These are phyloP conservation scores for Macrostomum lignano DNA, from an alignment of 1,140 invertebrate genomes.

Conservation along the genomic window DNA sequence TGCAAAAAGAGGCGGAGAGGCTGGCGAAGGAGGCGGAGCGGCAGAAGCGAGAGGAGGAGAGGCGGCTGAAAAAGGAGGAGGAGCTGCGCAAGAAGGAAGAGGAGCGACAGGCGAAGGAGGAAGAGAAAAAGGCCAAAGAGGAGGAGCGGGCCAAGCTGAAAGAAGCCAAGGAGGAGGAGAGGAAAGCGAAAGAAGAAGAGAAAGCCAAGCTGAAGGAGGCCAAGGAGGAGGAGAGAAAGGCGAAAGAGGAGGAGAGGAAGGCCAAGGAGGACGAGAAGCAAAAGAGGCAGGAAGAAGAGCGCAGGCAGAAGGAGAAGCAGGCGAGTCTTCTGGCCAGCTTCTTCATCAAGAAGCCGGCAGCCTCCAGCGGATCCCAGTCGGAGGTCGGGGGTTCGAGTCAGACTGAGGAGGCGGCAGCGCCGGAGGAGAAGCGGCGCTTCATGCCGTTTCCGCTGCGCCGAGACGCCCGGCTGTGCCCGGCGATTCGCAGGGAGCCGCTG, in stretches of 20 bases:
- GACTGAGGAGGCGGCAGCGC: too few species aligned
- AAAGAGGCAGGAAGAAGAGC: neutral
- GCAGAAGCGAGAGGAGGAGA: constrained; percentile 9
- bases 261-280: neutral
- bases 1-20: neutral
- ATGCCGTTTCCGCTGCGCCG: too few species aligned
- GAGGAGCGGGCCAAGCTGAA: neutral
- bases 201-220: constrained; percentile 2
- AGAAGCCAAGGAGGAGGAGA: constrained; percentile 3
- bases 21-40: constrained; percentile 9
- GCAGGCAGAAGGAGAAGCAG: neutral
- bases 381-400: neutral
- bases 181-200: constrained; percentile 1
- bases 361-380: neutral
- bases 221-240: constrained; percentile 1
- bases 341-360: neutral
- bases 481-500: neutral
- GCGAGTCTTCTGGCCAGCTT: neutral
- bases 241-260: constrained; percentile 5
- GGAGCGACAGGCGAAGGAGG: constrained; percentile 11
- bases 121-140: constrained; percentile 9
- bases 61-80: constrained; percentile 10
- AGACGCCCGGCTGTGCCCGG: too few species aligned
- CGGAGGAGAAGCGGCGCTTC: too few species aligned
- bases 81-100: constrained; percentile 11